A percentile compares a stretch with the other conserved stretches of the same genome.
These are phyloP conservation scores for Polyergus mexicanus DNA, from an alignment of 1,140 invertebrate genomes.

Conservation along the genomic window DNA sequence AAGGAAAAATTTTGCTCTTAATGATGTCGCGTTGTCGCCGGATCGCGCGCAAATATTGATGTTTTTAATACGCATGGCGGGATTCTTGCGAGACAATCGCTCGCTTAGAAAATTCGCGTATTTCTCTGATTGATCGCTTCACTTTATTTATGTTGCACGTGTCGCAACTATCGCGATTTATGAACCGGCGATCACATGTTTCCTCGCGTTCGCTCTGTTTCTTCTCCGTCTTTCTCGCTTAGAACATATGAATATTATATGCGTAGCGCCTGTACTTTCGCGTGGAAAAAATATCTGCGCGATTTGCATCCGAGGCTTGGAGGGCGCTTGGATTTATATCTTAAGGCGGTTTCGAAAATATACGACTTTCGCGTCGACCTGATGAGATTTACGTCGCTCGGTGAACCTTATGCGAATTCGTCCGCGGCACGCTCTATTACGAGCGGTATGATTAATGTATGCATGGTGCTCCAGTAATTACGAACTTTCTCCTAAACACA, in stretches of 20 bases:
- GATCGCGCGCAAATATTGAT: slow-evolving; percentile 12
- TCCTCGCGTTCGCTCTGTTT: background rate
- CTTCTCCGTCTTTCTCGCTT: slow-evolving; percentile 30
- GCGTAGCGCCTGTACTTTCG: slow-evolving; percentile 7
- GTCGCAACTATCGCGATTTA: slow-evolving; percentile 28
- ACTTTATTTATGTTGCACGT: slow-evolving; percentile 7
- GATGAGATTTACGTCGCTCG: slow-evolving; percentile 38
- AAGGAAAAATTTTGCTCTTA: background rate
- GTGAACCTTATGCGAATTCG: slow-evolving; percentile 34
- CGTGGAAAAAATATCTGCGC: background rate
- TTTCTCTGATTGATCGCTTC: slow-evolving; percentile 58
- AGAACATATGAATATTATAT: background rate
- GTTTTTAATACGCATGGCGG: slow-evolving; percentile 29
- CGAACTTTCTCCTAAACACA: background rate
- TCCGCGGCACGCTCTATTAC: background rate
- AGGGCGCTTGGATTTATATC: background rate
- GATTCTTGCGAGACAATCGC: background rate
- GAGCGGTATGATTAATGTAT: slow-evolving; percentile 32
- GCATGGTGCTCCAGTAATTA: background rate
- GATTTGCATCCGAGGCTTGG: slow-evolving; percentile 9
- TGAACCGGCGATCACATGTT: background rate
- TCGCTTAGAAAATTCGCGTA: slow-evolving; percentile 7
- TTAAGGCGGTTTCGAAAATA: slow-evolving; percentile 43
- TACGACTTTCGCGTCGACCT: slow-evolving; percentile 4
- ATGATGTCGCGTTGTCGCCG: background rate